phyloP scores from a whole-genome alignment of 2,888 invertebrate species.

The Apamea crenata region DNA sequence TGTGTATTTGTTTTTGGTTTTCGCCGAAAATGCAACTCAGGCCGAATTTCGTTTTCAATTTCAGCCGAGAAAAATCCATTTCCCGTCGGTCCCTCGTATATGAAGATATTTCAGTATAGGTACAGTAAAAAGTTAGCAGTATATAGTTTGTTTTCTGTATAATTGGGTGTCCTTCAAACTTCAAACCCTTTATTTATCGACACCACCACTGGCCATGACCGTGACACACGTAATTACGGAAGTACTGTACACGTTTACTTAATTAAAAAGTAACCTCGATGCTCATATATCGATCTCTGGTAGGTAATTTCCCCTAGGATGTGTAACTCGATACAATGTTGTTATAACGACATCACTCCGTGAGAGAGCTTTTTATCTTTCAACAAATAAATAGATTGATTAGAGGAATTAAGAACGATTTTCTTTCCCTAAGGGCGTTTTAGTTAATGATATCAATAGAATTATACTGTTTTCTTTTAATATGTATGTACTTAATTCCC shows the following conservation, averaged over 20 bases:
- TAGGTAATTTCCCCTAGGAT: slow-evolving; percentile 56
- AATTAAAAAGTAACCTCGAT: slow-evolving; percentile 49
- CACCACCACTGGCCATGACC: slow-evolving; percentile 39
- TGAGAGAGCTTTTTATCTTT: slow-evolving; percentile 43
- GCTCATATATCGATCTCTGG: slow-evolving; percentile 35
- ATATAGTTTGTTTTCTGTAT: neutral
- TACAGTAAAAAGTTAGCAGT: neutral
- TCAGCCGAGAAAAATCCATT: neutral
- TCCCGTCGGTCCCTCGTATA: too few species aligned
- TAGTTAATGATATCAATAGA: slow-evolving; percentile 9
- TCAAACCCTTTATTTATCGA: slow-evolving; percentile 32
- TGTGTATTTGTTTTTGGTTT: neutral
- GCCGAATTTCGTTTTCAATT: neutral
- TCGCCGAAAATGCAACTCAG: neutral
- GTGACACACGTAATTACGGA: slow-evolving; percentile 37
- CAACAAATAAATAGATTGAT: slow-evolving; percentile 42
- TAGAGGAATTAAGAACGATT: slow-evolving; percentile 25
- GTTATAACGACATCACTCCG: slow-evolving; percentile 44
- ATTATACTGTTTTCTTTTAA: neutral
- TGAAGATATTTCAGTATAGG: neutral
- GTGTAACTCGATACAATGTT: slow-evolving; percentile 47
- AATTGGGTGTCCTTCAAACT: neutral
- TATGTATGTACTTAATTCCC: neutral
- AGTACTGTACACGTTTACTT: slow-evolving; percentile 29
- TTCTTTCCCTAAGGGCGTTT: slow-evolving; percentile 5